Conservation (phyloP, 1,140 invertebrate genomes). For the Vanessa atalanta region DNA sequence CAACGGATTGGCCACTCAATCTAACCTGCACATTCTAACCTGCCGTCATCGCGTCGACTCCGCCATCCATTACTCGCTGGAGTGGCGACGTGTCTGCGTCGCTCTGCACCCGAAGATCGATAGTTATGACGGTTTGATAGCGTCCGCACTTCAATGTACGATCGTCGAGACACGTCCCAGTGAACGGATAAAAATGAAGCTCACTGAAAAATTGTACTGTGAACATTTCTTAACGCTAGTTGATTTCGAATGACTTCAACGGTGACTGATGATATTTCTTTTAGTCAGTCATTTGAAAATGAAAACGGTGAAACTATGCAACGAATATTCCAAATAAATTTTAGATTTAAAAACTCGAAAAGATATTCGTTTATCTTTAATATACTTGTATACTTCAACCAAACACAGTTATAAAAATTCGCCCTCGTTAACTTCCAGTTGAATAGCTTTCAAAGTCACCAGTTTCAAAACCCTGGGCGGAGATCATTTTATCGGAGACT, state of each 20-base stretch:
- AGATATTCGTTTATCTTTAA: not conserved
- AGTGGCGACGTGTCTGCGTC: conserved; percentile 46
- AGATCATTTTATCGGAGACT: conserved; percentile 38
- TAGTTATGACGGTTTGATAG: conserved; percentile 45
- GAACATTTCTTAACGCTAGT: conserved; percentile 1
- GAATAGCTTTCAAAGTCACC: conserved; percentile 36
- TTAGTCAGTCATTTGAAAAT: not conserved
- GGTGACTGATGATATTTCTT: conserved; percentile 3
- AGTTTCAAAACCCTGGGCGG: conserved; percentile 19
- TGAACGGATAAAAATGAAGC: conserved; percentile 27
- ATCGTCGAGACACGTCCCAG: conserved; percentile 21
- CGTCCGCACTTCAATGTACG: conserved; percentile 32
- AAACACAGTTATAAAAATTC: conserved; percentile 38
- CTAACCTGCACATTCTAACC: conserved; percentile 22
- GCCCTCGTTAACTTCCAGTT: conserved; percentile 36
- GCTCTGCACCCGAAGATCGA: conserved; percentile 40
- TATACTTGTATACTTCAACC: conserved; percentile 22
- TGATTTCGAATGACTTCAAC: conserved; percentile 2
- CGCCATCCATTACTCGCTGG: conserved; percentile 47
- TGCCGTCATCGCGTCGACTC: conserved; percentile 21
- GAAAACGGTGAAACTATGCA: not conserved
- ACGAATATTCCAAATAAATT: not conserved
- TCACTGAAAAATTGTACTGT: conserved; percentile 11
- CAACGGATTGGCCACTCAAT: conserved; percentile 26
- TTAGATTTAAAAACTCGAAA: not conserved